Evolutionary conservation across 2,888 invertebrate genomes (phyloP).

Genomic region (Drosophila paucipuncta): DNA sequence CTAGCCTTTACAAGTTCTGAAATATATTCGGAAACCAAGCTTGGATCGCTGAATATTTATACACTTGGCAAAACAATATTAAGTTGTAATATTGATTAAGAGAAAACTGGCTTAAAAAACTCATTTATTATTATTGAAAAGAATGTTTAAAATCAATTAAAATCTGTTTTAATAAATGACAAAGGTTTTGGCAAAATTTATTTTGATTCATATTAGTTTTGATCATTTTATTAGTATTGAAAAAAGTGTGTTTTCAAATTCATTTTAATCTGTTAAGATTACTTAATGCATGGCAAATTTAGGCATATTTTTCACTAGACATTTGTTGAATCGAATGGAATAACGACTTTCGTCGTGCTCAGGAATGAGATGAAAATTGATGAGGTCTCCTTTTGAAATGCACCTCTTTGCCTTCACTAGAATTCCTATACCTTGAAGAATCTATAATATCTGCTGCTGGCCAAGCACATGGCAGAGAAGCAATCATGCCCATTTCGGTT

Average conservation of each 20-base stretch:
- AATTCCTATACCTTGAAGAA: accelerated
- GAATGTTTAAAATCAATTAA: neutral
- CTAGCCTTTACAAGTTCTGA: neutral
- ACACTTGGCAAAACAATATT: neutral
- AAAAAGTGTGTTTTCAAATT: neutral
- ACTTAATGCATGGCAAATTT: neutral
- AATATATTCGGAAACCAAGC: neutral
- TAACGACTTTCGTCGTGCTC: neutral
- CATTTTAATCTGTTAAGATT: neutral
- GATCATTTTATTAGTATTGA: neutral
- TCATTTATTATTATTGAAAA: neutral
- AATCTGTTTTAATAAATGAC: neutral
- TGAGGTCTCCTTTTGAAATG: neutral
- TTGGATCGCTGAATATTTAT: accelerated
- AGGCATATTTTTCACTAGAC: neutral
- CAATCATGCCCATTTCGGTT: no score
- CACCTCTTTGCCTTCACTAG: accelerated
- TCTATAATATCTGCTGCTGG: accelerated
- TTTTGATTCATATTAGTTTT: neutral
- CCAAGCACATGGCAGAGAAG: neutral
- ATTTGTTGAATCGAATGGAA: neutral
- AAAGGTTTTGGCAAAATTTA: neutral
- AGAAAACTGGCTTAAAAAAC: no score
- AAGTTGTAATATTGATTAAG: no score
- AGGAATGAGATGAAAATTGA: neutral